Conservation (phyloP, 1,140 invertebrate genomes). For the Latrodectus geometricus region DNA sequence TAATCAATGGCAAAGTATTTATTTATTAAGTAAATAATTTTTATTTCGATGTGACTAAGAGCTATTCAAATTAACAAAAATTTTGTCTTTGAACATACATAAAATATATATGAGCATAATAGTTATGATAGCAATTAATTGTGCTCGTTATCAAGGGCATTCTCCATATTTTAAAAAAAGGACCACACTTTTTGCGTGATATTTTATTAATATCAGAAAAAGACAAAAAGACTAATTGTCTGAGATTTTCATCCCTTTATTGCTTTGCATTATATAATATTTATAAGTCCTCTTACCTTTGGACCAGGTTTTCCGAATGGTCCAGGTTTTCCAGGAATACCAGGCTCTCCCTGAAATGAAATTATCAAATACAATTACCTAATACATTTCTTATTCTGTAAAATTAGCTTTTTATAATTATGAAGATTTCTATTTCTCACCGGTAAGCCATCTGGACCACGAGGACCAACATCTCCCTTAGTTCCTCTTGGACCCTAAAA, state of each 20-base stretch:
- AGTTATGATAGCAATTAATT: too few relatives aligned
- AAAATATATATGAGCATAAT: too few relatives aligned
- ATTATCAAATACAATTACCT: not conserved
- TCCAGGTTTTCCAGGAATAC: constrained; percentile 59
- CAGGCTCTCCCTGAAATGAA: constrained; percentile 43
- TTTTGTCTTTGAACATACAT: too few relatives aligned
- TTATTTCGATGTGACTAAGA: too few relatives aligned
- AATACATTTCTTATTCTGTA: not conserved
- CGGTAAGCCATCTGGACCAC: constrained; percentile 70
- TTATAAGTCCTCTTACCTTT: constrained; percentile 12
- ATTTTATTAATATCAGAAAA: not conserved
- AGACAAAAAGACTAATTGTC: not conserved
- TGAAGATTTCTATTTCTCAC: constrained; percentile 9
- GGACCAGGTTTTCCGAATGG: constrained; percentile 51
- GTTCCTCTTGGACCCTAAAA: constrained; percentile 72
- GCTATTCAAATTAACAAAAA: too few relatives aligned
- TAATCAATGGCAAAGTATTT: too few relatives aligned
- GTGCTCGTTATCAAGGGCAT: too few relatives aligned
- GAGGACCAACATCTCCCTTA: constrained; percentile 78
- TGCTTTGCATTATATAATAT: too few relatives aligned
- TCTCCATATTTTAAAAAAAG: too few relatives aligned
- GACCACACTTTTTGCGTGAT: constrained; percentile 6
- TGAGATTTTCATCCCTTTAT: too few relatives aligned
- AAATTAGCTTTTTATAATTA: not conserved
- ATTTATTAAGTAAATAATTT: too few relatives aligned